Evolutionary conservation across 1,140 invertebrate species (phyloP).

Genomic region (Matsumurasca onukii): DNA sequence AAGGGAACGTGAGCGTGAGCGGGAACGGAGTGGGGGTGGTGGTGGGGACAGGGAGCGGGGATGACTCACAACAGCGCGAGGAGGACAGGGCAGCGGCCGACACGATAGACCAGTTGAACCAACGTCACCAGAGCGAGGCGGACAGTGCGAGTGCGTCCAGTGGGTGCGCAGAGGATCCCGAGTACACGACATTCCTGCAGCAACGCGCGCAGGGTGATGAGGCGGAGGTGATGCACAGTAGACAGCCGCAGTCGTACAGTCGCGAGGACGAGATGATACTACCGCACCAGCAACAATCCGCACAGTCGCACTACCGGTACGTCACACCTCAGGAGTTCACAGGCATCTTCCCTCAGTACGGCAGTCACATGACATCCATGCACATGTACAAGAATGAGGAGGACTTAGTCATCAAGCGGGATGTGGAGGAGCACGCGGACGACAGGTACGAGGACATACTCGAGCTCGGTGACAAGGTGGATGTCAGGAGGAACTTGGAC

Average conservation of each 20-base stretch:
- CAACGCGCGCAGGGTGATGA: not conserved
- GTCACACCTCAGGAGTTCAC: not conserved
- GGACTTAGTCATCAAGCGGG: not conserved
- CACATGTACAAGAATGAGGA: not conserved
- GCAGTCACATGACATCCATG: not conserved
- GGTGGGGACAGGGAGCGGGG: constrained; percentile 16
- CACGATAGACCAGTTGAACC: constrained; percentile 35
- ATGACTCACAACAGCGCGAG: constrained; percentile 25
- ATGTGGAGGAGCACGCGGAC: not conserved
- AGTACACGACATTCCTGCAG: not conserved
- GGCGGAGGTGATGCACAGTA: not conserved
- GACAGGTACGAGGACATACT: constrained; percentile 15
- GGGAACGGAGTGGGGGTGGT: too few relatives aligned
- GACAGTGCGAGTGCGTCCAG: not conserved
- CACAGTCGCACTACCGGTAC: constrained; percentile 27
- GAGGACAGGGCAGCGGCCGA: constrained; percentile 36
- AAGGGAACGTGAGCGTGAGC: not conserved
- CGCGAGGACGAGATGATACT: constrained; percentile 28
- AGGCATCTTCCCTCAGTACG: constrained; percentile 30
- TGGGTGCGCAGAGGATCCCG: constrained; percentile 15
- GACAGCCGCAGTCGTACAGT: not conserved
- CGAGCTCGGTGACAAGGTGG: constrained; percentile 19
- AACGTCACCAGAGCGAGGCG: not conserved
- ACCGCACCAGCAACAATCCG: constrained; percentile 24
- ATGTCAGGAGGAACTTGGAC: not conserved